Evolutionary conservation across 2,797 vertebrate genomes (phyloP), one percentile per base, ranked within the genome.

Genomic region (Danionella dracula): DNA sequence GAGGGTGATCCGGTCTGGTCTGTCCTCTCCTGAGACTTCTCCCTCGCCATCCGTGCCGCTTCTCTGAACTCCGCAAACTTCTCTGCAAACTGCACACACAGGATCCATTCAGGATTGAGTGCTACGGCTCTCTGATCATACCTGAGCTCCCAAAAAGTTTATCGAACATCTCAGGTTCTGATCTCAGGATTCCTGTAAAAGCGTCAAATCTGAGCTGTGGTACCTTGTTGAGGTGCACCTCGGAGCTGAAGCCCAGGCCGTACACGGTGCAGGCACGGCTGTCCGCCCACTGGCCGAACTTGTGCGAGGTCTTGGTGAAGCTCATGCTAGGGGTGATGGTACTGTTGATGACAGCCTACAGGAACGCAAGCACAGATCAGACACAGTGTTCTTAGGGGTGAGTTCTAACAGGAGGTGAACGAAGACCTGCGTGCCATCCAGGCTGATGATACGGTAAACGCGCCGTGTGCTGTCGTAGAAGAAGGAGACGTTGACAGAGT

Each of bases 281-380:
- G 86, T 99, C 96, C 15, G 96, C 95, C 96, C 96, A 98, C 31
- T 98, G 95, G 71, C 96, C 96, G 70, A 99, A 99, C 88, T 99
- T 99, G 85, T 99, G 96, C 12, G 96, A 99, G 44, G 96, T 99
- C 87, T 99, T 99, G 69, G 96, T 99, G 89, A 99, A 99, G 46
- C 93, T 95, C 96, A 98, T 99, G 88, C 97, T 98, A 85, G 96
- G 95, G 55, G 93, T 98, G 90, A 99, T 97, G 83, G 96, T 98
- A 88, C 96, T 99, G 85, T 99, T 99, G 84, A 99, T 98, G 79
- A 97, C 95, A 88, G 95, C 95, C 96, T 99, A 83, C 15, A 31
- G 5, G n/a, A 31, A 38, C 32, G 9, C 10, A 46, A 2, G 17
- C 20, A 5, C 2, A 23, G 8, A 16, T 35, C 3, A 9, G 32